Conservation (phyloP, 1,140 invertebrate species). For the Camponotus vicinus region DNA sequence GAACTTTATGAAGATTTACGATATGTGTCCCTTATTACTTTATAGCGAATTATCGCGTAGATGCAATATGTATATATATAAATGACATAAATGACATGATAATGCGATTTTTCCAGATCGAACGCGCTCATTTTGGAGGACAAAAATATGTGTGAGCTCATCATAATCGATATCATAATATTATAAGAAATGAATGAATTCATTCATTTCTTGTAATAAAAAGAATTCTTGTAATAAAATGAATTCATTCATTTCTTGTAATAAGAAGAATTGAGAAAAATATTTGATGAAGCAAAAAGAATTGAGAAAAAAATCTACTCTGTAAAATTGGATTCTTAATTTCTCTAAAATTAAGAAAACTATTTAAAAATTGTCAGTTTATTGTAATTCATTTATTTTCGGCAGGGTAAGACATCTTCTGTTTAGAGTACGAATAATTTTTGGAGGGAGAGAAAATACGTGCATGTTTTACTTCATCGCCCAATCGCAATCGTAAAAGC, state of each 20-base stretch:
- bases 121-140: background rate
- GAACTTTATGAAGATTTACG: slow-evolving; percentile 24
- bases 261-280: background rate
- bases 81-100: slow-evolving; percentile 21
- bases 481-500: slow-evolving; percentile 10
- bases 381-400: slow-evolving; percentile 2
- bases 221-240: background rate
- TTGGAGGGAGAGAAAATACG: background rate
- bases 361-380: background rate
- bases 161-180: slow-evolving; percentile 17
- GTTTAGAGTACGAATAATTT: slow-evolving; percentile 2
- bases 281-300: background rate
- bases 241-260: too few relatives aligned
- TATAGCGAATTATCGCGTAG: slow-evolving; percentile 31
- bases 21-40: slow-evolving; percentile 34
- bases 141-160: background rate
- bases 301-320: background rate
- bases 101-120: slow-evolving; percentile 16
- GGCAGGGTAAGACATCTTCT: background rate
- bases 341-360: background rate
- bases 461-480: slow-evolving; percentile 20
- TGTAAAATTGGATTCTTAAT: background rate
- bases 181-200: background rate
- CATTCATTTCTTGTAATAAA: too few relatives aligned
- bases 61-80: slow-evolving; percentile 44